Conservation (phyloP, 2,888 invertebrate species). For the Limnephilus lunatus region DNA sequence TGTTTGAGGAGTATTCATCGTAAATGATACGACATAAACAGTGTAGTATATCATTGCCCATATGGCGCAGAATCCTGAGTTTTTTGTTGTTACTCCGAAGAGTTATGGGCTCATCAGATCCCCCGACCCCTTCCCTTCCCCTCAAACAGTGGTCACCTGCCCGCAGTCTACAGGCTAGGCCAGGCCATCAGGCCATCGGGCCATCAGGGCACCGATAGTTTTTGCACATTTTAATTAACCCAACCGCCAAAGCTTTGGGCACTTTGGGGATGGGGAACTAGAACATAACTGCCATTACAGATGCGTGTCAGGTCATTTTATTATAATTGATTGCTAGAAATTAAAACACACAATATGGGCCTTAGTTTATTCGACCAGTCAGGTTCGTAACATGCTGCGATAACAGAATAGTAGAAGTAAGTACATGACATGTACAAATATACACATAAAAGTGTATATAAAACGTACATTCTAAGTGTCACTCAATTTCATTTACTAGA, state of each 20-base stretch:
- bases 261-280: conserved; percentile 8
- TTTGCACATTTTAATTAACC: conserved; percentile 62
- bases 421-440: too few species aligned
- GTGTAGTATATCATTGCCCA: conserved; percentile 60
- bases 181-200: background rate
- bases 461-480: too few species aligned
- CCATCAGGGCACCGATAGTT: conserved; percentile 53
- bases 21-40: conserved; percentile 51
- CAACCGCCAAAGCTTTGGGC: conserved; percentile 30
- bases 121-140: conserved; percentile 29
- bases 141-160: conserved; percentile 60
- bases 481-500: too few species aligned
- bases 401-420: too few species aligned
- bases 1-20: conserved; percentile 42
- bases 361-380: background rate
- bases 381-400: background rate
- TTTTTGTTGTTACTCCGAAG: conserved; percentile 37
- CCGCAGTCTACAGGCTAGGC: background rate
- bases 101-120: conserved; percentile 49
- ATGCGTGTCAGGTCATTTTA: conserved; percentile 31
- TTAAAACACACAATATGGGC: background rate
- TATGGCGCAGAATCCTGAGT: conserved; percentile 58
- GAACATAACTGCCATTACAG: conserved; percentile 17
- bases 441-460: too few species aligned
- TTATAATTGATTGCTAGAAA: background rate